Base-by-base conservation (phyloP, 2,797 vertebrate genomes). In the Acrocephalus scirpaceus region DNA sequence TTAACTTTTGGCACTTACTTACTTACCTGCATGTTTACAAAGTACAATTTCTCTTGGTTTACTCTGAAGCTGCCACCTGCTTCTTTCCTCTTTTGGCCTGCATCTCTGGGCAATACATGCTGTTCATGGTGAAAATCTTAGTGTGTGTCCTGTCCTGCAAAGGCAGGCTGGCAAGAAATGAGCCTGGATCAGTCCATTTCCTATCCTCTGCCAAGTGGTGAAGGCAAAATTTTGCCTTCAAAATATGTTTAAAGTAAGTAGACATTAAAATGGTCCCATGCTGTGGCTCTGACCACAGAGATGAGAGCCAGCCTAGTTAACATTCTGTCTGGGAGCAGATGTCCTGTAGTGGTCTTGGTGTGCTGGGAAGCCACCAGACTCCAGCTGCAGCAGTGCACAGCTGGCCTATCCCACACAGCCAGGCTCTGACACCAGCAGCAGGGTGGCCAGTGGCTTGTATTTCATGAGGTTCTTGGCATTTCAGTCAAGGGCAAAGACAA, bases 241-340 rank as follows among this genome's bases (percentile, higher is more conserved):
- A 88, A 88, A 86, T 71, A 54, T 11, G 23, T 87, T 95, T 93
- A 80, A 95, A 96, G 86, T 91, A 92, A 94, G 44, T 61, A 92
- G 81, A 76, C 57, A 34, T 93, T 74, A 91, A 93, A 96, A 93
- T 87, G 70, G 61, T 73, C 26, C 42, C 70, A 62, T 62, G 69
- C 83, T 87, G 94, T 87, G 86, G 60, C 71, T 92, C 77, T 82
- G 65, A 94, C 95, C 90, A 42, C 91, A 90, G 77, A 65, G 53
- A 93, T n/a, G 88, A 85, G 90, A 95, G 83, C 77, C 90, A 95
- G 77, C 20, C 45, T 62, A 61, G 83, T 51, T 71, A 89, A 69
- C 66, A 65, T 21, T 12, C 50, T 81, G 23, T 73, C 73, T 86
- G 88, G 56, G 48, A 95, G 47, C 96, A 95, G 86, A 95, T 95